phyloP scores from a whole-genome alignment of 2,797 vertebrate species.

The Sebastes matsubarae region DNA sequence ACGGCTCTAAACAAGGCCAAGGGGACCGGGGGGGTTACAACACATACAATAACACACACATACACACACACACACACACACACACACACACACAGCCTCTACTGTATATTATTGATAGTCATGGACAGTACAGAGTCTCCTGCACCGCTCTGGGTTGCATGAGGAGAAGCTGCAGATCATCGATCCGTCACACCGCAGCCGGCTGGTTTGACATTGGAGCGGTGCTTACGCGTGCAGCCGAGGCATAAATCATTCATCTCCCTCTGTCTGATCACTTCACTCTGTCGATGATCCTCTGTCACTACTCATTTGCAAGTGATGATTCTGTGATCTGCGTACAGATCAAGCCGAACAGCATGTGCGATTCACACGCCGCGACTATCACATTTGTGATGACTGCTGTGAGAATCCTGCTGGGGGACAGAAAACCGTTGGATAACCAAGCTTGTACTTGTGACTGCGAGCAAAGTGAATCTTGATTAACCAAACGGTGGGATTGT shows the following conservation, averaged over 20 bases:
- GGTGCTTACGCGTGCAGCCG: constrained; percentile 11
- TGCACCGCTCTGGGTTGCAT: not conserved
- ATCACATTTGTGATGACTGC: constrained; percentile 12
- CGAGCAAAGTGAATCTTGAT: not conserved
- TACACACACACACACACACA: not conserved
- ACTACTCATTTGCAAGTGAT: constrained; percentile 46
- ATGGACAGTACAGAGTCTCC: not conserved
- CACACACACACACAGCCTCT: not conserved
- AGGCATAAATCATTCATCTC: constrained; percentile 61
- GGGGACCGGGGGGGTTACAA: not conserved
- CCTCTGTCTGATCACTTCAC: constrained; percentile 55
- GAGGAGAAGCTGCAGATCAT: constrained; percentile 29
- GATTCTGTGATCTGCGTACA: constrained; percentile 36
- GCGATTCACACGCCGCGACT: constrained; percentile 14
- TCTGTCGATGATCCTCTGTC: constrained; percentile 61
- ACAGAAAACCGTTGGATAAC: not conserved
- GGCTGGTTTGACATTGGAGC: constrained; percentile 37
- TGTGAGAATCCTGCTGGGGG: constrained; percentile 24
- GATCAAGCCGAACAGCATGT: constrained; percentile 5
- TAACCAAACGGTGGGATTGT: not conserved
- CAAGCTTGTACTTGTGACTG: constrained; percentile 1
- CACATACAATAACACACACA: not conserved
- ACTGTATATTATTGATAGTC: not conserved
- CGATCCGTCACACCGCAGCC: constrained; percentile 39
- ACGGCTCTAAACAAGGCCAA: not conserved